Conservation (phyloP, 2,113 vertebrate genomes). For the Sinosuthora webbiana region DNA sequence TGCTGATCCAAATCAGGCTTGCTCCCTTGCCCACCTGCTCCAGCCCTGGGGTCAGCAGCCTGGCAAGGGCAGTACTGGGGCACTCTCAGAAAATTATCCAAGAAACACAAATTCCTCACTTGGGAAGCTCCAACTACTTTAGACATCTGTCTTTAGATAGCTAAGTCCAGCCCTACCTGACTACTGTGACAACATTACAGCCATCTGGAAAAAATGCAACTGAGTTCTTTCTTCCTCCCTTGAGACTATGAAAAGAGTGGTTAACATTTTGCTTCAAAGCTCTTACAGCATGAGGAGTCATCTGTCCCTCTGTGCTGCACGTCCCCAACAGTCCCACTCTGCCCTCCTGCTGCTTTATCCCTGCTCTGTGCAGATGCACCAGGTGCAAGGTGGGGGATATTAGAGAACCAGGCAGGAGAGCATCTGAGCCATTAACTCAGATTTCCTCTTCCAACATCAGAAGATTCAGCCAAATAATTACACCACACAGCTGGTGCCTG, state of each 20-base stretch:
- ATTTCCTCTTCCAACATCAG: neutral
- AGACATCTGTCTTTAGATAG: neutral
- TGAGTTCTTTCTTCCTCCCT: neutral
- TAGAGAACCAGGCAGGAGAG: neutral
- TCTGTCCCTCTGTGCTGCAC: neutral
- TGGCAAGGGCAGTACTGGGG: neutral
- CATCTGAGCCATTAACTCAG: conserved; percentile 44
- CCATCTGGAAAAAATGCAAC: neutral
- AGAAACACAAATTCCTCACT: neutral
- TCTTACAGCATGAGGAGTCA: neutral
- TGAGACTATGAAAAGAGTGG: neutral
- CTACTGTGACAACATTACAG: neutral
- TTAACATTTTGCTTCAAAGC: conserved; percentile 19
- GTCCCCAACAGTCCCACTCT: neutral
- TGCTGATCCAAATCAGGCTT: neutral
- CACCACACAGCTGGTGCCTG: conserved; percentile 56
- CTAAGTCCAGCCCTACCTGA: neutral
- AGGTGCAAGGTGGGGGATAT: conserved; percentile 5
- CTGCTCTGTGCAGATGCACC: neutral
- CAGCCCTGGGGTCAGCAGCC: neutral
- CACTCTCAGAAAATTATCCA: neutral
- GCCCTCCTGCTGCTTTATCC: conserved; percentile 33
- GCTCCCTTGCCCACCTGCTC: neutral
- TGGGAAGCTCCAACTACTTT: neutral
- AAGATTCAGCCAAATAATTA: conserved; percentile 66